Evolutionary conservation across 2,888 invertebrate genomes (phyloP).

Genomic region (Nebria brevicollis): DNA sequence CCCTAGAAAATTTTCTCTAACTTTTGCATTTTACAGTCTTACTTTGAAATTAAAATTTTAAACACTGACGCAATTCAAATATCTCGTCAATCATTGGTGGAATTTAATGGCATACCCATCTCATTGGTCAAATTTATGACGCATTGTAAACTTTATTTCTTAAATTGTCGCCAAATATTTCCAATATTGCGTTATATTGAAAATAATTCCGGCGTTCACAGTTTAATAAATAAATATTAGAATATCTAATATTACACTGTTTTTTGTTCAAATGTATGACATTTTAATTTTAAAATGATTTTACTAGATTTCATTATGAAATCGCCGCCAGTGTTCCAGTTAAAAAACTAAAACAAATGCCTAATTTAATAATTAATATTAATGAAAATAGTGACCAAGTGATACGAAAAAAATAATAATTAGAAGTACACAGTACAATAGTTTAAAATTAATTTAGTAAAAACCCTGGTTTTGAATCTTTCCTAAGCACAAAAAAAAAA

Average conservation of each 20-base stretch:
- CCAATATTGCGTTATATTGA: no score
- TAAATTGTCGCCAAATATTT: no score
- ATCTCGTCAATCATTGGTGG: neutral
- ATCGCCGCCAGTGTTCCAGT: neutral
- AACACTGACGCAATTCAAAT: neutral
- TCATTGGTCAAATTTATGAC: neutral
- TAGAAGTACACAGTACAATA: neutral
- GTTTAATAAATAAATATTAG: no score
- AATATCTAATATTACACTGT: no score
- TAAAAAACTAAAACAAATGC: neutral
- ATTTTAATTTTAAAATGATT: no score
- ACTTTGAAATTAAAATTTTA: slow-evolving; percentile 16
- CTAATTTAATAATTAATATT: neutral
- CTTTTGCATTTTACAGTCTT: slow-evolving; percentile 31
- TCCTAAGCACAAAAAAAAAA: slow-evolving; percentile 15
- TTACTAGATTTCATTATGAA: neutral
- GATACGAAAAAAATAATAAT: neutral
- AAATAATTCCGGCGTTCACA: no score
- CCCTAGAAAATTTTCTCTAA: neutral
- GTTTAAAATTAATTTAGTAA: slow-evolving; percentile 29
- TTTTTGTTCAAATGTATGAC: no score
- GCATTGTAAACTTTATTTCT: neutral
- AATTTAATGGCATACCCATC: neutral
- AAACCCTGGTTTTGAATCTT: slow-evolving; percentile 36
- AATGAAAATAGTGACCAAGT: neutral